Conservation (phyloP, 2,888 invertebrate species). For the Neoscelio sp. region DNA sequence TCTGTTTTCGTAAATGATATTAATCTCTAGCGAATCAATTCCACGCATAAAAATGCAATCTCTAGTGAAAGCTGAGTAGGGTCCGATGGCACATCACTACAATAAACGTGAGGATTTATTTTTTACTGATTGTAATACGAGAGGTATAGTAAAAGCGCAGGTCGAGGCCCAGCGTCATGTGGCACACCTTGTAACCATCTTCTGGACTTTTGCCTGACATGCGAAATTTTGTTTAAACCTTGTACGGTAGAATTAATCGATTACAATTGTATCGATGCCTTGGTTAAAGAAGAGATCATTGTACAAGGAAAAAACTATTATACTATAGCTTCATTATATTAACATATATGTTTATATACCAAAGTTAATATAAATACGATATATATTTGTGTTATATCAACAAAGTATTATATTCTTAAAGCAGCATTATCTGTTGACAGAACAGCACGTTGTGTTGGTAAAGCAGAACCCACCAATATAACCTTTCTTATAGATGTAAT, state of each 20-base stretch:
- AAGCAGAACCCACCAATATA: too few relatives aligned
- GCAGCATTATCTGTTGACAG: too few relatives aligned
- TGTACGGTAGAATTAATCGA: conserved; percentile 69
- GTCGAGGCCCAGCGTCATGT: conserved; percentile 52
- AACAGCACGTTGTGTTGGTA: too few relatives aligned
- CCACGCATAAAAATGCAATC: conserved; percentile 54
- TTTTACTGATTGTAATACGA: conserved; percentile 59
- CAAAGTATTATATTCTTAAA: too few relatives aligned
- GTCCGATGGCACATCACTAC: conserved; percentile 48
- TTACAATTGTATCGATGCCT: conserved; percentile 52
- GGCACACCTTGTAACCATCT: conserved; percentile 63
- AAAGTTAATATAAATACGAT: too few relatives aligned
- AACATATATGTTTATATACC: too few relatives aligned
- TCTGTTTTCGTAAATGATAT: conserved; percentile 55
- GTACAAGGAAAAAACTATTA: too few relatives aligned
- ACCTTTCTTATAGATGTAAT: too few relatives aligned
- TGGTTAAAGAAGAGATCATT: neutral
- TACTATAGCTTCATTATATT: too few relatives aligned
- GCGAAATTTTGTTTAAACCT: conserved; percentile 72
- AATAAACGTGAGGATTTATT: conserved; percentile 54
- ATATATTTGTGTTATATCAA: too few relatives aligned
- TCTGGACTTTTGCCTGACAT: conserved; percentile 67
- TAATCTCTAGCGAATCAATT: conserved; percentile 61
- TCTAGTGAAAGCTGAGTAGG: conserved; percentile 61
- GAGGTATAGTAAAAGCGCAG: conserved; percentile 57